Base-by-base conservation (phyloP, 1,140 invertebrate species). In the Lasaia peninsularis region DNA sequence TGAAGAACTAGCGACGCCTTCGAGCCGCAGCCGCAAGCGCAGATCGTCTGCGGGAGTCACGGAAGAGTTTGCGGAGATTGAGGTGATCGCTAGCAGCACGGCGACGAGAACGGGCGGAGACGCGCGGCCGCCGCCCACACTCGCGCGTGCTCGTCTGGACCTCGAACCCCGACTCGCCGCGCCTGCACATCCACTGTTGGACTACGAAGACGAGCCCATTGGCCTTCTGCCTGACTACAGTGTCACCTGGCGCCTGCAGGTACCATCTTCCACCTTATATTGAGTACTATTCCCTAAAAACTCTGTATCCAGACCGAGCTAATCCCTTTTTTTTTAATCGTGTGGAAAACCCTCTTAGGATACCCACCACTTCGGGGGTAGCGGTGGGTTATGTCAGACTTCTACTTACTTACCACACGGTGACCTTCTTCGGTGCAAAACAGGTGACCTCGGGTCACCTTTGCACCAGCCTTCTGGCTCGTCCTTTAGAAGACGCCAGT, bases 141-240 rank as follows among this genome's bases (percentile, higher is more conserved):
- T 87, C 60, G 80, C 83, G 33, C 74, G 79, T 51, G 52, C 72
- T 35, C 81, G 80, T 69, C 62, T 82, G 20, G 78, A 86, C 63
- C 76, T 88, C 61, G 85, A 83, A 67, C 82, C 85, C 24, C 70
- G 85, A 14, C 67, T 75, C 24, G 60, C 69, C 24, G 65, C 59
- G 16, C 55, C 63, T 49, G 80, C 82, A 62, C 56, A 61, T n/a
- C 77, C 73, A 48, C 71, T 89, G 10, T 44, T 14, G 5, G 87
- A 89, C 66, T 82, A 81, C 62, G 66, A 18, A 2, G 78, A 71
- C 10, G 78, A 83, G 60, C 71, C 71, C 54, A 71, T 89, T 48
- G 87, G 87, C 14, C 64, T 87, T 52, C 72, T 80, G n/a, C 51
- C 64, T 28, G 87, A 89, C 69, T 86, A 79, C 65, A 72, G 80